A percentile compares a stretch with the other conserved stretches of the same genome.
These are phyloP conservation scores for Typhlomys cinereus DNA, from an alignment of 2,113 vertebrate genomes.

Conservation along the genomic window DNA sequence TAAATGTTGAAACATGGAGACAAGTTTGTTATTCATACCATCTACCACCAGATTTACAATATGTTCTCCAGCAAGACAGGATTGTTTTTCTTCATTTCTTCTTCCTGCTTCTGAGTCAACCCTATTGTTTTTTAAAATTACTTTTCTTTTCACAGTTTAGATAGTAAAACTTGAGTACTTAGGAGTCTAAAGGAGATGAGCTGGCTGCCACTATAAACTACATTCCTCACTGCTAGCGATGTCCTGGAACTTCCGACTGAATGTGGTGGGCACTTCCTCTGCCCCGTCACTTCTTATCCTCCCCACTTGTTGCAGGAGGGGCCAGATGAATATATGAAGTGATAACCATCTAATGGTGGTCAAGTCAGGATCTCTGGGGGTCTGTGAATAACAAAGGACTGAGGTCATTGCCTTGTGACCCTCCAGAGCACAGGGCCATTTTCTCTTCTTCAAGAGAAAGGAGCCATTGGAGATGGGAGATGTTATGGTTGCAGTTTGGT, in stretches of 20 bases:
- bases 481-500: too few species aligned
- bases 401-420: too few species aligned
- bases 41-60: background rate
- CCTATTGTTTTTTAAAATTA: background rate
- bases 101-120: background rate
- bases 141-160: background rate
- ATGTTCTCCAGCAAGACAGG: background rate
- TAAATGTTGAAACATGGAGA: background rate
- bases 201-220: background rate
- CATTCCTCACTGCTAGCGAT: background rate
- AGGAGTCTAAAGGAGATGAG: background rate
- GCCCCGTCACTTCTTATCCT: background rate
- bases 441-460: background rate
- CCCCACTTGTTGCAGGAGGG: background rate
- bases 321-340: too few species aligned
- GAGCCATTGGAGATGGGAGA: accelerated
- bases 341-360: background rate
- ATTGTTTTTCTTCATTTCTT: background rate
- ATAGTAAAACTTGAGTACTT: background rate
- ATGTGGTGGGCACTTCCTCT: accelerated
- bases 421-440: background rate
- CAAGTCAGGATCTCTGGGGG: background rate
- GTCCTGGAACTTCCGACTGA: background rate
- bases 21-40: background rate
- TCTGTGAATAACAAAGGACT: background rate